A percentile compares a stretch with the other conserved stretches of the same genome.
These are phyloP conservation scores for Distichodus sexfasciatus DNA, from an alignment of 2,797 vertebrate species.

Conservation along the genomic window DNA sequence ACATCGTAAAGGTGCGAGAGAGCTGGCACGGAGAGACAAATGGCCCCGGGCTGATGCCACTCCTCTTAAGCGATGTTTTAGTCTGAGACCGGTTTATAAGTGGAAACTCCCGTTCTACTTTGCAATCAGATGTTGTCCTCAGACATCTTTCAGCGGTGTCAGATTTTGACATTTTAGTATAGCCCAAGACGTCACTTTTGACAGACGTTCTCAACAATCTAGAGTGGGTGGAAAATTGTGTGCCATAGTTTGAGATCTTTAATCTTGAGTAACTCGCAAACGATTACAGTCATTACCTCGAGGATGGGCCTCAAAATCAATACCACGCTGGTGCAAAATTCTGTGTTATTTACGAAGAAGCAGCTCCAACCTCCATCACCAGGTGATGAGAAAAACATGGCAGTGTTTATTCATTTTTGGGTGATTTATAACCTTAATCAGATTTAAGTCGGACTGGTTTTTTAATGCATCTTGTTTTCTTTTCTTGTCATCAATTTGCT, in stretches of 20 bases:
- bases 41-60: constrained; percentile 48
- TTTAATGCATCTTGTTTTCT: background rate
- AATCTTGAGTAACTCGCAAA: constrained; percentile 65
- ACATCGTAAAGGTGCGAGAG: constrained; percentile 25
- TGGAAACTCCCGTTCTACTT: constrained; percentile 2
- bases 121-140: constrained; percentile 28
- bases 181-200: constrained; percentile 6
- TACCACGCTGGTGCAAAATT: constrained; percentile 58
- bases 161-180: background rate
- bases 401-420: constrained; percentile 11
- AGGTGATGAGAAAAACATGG: background rate
- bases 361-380: constrained; percentile 14
- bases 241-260: constrained; percentile 39
- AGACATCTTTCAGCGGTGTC: background rate
- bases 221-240: constrained; percentile 30
- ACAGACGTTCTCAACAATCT: constrained; percentile 47
- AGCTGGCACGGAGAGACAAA: constrained; percentile 20
- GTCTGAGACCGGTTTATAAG: constrained; percentile 25
- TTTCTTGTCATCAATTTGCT: background rate
- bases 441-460: background rate
- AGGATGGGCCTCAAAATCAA: constrained; percentile 60
- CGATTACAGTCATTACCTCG: constrained; percentile 58
- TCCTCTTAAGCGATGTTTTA: constrained; percentile 47
- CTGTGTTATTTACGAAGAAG: constrained; percentile 36
- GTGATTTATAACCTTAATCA: constrained; percentile 24